phyloP scores from a whole-genome alignment of 2,797 vertebrate genomes.

The Telmatherina bonti region DNA sequence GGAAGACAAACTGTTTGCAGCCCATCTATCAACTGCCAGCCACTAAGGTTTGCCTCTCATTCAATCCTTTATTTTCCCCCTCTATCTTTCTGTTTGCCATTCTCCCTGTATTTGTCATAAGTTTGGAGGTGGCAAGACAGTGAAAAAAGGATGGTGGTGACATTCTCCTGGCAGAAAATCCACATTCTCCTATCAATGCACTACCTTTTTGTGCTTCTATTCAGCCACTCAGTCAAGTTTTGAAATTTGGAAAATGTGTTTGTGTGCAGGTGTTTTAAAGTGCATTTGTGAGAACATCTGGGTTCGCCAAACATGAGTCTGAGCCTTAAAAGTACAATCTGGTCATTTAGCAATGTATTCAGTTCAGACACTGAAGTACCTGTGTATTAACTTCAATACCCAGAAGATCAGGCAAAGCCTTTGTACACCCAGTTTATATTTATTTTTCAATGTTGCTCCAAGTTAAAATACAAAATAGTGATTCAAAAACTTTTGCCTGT shows the following conservation, averaged over 20 bases:
- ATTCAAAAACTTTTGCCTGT: neutral
- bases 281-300: conserved; percentile 5
- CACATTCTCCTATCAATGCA: conserved; percentile 62
- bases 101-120: conserved; percentile 47
- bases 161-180: conserved; percentile 59
- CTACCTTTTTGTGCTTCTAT: conserved; percentile 29
- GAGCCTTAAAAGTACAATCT: conserved; percentile 26
- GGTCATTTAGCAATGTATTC: neutral
- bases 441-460: neutral
- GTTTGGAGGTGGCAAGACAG: conserved; percentile 43
- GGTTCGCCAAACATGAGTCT: conserved; percentile 39
- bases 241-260: conserved; percentile 12
- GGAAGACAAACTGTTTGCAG: conserved; percentile 61
- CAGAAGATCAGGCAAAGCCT: too few species aligned
- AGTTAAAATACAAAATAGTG: too few species aligned
- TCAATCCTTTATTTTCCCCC: conserved; percentile 37
- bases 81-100: conserved; percentile 23
- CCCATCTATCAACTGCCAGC: conserved; percentile 70
- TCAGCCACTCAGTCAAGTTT: conserved; percentile 36
- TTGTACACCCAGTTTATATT: neutral
- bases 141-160: conserved; percentile 57
- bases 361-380: neutral
- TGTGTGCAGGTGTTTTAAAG: conserved; percentile 13
- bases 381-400: too few species aligned
- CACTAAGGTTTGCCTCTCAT: conserved; percentile 54